A percentile compares a stretch with the other conserved stretches of the same genome.
Evolutionary conservation across 2,113 vertebrate genomes (phyloP).

Genomic region (Megatriorchis doriae): DNA sequence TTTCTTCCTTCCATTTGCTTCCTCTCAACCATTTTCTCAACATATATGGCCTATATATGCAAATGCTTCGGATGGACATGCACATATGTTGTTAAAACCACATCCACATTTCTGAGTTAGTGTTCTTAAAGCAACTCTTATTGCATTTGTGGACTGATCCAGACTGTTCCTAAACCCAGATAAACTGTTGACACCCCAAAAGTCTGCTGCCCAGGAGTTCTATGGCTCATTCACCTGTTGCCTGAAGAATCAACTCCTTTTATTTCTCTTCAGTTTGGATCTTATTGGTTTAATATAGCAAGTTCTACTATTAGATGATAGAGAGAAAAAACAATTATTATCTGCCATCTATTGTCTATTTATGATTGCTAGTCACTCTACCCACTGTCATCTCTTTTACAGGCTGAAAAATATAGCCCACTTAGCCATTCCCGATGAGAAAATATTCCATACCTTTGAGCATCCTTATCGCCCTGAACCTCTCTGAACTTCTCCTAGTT

Average conservation of each 20-base stretch:
- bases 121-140: not conserved
- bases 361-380: not conserved
- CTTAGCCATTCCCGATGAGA: not conserved
- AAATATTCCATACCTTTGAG: not conserved
- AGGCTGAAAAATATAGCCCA: not conserved
- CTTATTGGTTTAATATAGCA: not conserved
- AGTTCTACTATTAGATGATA: not conserved
- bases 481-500: not conserved
- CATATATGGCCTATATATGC: not conserved
- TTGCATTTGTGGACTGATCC: not conserved
- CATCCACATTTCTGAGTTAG: not conserved
- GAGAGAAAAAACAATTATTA: not conserved
- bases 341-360: not conserved
- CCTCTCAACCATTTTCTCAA: not conserved
- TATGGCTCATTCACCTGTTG: not conserved
- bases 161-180: not conserved
- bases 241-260: not conserved
- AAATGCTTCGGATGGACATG: not conserved
- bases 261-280: not conserved
- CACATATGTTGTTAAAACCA: not conserved
- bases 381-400: not conserved
- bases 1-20: not conserved
- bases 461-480: accelerated
- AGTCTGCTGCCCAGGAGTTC: not conserved
- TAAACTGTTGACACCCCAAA: not conserved